Evolutionary conservation across 2,888 invertebrate species (phyloP).

Genomic region (Amiota minor): DNA sequence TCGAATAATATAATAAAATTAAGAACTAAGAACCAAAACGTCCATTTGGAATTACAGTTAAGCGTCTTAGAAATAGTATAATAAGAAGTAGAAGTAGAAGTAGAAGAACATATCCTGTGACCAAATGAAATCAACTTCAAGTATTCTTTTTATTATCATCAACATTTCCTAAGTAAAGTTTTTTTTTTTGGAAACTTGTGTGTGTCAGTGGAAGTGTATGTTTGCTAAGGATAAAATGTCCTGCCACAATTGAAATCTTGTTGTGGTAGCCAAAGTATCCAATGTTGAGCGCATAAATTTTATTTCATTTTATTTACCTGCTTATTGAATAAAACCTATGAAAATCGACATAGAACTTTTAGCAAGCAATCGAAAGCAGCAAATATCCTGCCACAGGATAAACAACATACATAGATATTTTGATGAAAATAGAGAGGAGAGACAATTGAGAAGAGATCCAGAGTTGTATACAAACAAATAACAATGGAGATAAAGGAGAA

Average conservation of each 20-base stretch:
- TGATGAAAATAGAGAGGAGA: neutral
- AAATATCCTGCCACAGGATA: conserved; percentile 12
- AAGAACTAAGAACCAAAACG: neutral
- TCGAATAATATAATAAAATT: neutral
- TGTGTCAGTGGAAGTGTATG: neutral
- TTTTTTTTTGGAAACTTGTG: neutral
- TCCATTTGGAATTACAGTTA: neutral
- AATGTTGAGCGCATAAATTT: neutral
- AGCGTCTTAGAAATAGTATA: too few relatives aligned
- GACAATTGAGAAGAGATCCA: too few relatives aligned
- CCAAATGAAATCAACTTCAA: conserved; percentile 5
- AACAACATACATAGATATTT: neutral
- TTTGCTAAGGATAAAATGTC: neutral
- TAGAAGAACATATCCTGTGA: neutral
- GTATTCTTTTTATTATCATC: neutral
- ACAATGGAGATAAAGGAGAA: too few relatives aligned
- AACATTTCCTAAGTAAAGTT: conserved; percentile 4
- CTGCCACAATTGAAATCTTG: conserved; percentile 29
- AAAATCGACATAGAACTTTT: neutral
- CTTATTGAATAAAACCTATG: conserved; percentile 27
- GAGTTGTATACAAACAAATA: too few relatives aligned
- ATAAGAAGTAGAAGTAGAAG: too few relatives aligned
- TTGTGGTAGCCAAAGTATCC: conserved; percentile 20
- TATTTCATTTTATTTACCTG: conserved; percentile 26
- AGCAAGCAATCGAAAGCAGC: conserved; percentile 1